Base-by-base conservation (phyloP, 2,797 vertebrate species). In the Simalia tracyae region DNA sequence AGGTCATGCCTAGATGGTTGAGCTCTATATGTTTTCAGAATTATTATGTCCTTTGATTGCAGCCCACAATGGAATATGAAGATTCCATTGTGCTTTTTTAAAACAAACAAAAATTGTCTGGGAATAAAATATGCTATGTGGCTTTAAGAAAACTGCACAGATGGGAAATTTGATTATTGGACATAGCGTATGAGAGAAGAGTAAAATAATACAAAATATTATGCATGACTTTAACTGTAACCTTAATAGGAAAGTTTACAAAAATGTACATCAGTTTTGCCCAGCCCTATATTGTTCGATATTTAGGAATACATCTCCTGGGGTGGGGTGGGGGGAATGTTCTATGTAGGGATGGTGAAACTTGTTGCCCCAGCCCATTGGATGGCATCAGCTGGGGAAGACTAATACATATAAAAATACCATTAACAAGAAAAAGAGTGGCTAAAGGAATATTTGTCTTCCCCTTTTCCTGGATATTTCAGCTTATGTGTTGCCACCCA, bases 1-100 rank as follows among this genome's bases (percentile, higher is more conserved):
- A 26, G 97, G 97, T 98, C 97, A 98, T 97, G 97, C 95, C 93
- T 95, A 93, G 95, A 96, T 93, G 96, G 96, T 94, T 91, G 93
- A 94, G 96, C 95, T 97, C 96, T 96, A 92, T 95, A 96, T 95
- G 94, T 97, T 93, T 95, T 96, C 95, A 94, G 94, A 96, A 96
- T 96, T 91, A 94, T 92, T 94, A 92, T 95, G 92, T 72, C 92
- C 94, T 96, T 96, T 92, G 91, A 94, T 89, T 91, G 91, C 93
- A 42, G 92, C n/a, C 88, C 92, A 92, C 12, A 17, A 3, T 90
- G 89, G 88, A 90, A 95, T 36, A 94, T 88, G 59, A 95, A 97
- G 95, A 88, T 12, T 84, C 94, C 95, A 90, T 54, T 87, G 87
- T 86, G 31, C 5, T 42, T 95, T 42, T 92, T 36, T 5, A n/a